Conservation (phyloP, 1,140 invertebrate species). For the Campoletis sonorensis region DNA sequence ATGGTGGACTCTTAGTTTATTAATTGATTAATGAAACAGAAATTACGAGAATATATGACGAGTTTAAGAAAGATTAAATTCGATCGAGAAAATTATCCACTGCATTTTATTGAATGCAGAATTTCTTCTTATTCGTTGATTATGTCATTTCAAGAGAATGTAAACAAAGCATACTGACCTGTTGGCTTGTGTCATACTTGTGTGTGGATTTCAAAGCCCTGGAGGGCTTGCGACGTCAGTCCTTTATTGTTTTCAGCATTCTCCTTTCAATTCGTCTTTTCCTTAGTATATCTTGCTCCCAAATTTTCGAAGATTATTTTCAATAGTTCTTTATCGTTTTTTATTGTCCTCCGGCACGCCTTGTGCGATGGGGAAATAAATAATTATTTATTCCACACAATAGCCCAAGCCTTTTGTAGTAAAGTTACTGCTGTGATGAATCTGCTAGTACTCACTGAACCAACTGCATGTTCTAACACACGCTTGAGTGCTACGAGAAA, state of each 20-base stretch:
- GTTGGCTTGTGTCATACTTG: slow-evolving; percentile 61
- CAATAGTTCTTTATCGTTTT: not conserved
- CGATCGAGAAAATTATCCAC: not conserved
- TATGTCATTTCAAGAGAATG: slow-evolving; percentile 43
- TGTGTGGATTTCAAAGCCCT: slow-evolving; percentile 4
- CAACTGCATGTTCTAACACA: not conserved
- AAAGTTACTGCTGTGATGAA: not conserved
- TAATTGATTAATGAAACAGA: not conserved
- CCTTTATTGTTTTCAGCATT: slow-evolving; percentile 26
- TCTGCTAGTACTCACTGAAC: not conserved
- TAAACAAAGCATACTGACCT: slow-evolving; percentile 60
- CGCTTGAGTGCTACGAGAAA: not conserved
- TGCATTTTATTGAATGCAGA: too few relatives aligned
- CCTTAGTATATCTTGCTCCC: not conserved
- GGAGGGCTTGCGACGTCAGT: slow-evolving; percentile 31
- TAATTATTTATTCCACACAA: not conserved
- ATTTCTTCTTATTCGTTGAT: not conserved
- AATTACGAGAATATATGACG: not conserved
- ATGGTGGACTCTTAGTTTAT: too few relatives aligned
- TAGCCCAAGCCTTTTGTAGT: not conserved
- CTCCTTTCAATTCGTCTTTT: slow-evolving; percentile 14
- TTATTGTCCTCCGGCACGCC: not conserved
- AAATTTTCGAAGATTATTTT: not conserved
- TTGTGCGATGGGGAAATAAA: not conserved
- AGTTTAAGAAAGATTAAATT: not conserved